Percentiles rank a stretch among this genome's conserved stretches.
phyloP scores from a whole-genome alignment of 2,888 invertebrate species.

The Junonia oenone region DNA sequence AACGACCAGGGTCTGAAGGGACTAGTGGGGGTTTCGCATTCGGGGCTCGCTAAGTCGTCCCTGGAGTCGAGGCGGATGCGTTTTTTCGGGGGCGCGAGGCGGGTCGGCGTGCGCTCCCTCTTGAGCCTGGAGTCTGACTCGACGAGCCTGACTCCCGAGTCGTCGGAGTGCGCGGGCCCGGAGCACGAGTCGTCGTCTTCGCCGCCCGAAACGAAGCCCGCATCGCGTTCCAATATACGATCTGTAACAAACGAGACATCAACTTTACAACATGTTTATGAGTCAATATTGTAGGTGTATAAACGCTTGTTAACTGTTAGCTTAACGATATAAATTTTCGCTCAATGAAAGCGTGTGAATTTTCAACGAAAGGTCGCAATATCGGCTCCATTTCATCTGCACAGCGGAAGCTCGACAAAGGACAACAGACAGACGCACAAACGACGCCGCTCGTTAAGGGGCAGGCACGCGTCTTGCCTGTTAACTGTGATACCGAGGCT shows the following conservation, averaged over 20 bases:
- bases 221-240: conserved; percentile 80
- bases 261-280: no score
- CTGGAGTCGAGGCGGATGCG: conserved; percentile 78
- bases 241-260: conserved; percentile 70
- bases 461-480: conserved; percentile 36
- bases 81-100: conserved; percentile 83
- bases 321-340: no score
- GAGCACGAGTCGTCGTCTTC: conserved; percentile 83
- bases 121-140: conserved; percentile 76
- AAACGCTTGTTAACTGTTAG: no score
- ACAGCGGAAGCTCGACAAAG: conserved; percentile 35
- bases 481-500: conserved; percentile 24
- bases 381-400: conserved; percentile 15
- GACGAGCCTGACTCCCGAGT: conserved; percentile 70
- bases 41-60: conserved; percentile 59
- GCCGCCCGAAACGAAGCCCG: conserved; percentile 86
- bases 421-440: conserved; percentile 33
- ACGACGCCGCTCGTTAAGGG: conserved; percentile 40
- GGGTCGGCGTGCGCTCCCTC: conserved; percentile 63
- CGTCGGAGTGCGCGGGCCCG: conserved; percentile 74
- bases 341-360: conserved; percentile 11
- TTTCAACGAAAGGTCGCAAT: conserved; percentile 1
- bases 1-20: conserved; percentile 85
- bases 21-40: conserved; percentile 62
- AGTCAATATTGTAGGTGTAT: no score